These are phyloP conservation scores for Callorhinus ursinus DNA, from an alignment of 2,113 vertebrate genomes.

Conservation along the genomic window DNA sequence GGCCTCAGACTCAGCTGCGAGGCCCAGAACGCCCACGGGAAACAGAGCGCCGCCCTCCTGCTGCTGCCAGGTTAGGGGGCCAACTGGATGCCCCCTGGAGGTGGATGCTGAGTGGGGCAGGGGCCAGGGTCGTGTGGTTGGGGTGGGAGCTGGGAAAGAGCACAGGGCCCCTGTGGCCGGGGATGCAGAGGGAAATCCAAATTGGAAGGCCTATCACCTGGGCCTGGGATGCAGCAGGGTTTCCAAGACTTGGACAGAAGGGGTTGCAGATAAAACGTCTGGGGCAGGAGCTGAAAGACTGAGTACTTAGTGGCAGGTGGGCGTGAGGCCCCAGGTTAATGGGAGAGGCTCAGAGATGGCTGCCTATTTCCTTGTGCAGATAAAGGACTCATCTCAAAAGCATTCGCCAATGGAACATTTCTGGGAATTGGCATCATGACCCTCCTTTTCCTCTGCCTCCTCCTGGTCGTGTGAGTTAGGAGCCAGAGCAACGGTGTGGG, in stretches of 20 bases:
- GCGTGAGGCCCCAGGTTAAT: fast-evolving
- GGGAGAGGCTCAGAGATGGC: not conserved
- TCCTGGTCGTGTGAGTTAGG: constrained; percentile 57
- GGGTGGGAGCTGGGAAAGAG: not conserved
- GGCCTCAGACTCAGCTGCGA: constrained; percentile 51
- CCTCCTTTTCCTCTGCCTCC: constrained; percentile 31
- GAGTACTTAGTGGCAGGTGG: fast-evolving
- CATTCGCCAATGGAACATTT: not conserved
- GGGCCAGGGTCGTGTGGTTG: not conserved
- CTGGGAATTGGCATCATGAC: constrained; percentile 7
- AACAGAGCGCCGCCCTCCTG: not conserved
- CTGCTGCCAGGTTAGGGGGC: constrained; percentile 37
- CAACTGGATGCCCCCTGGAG: too few relatives aligned
- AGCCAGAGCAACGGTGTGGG: fast-evolving
- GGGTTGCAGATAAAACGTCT: not conserved
- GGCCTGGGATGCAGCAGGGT: not conserved
- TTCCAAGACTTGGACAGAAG: not conserved
- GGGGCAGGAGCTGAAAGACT: not conserved
- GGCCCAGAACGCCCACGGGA: not conserved
- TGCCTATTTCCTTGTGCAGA: not conserved
- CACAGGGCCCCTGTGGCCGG: not conserved
- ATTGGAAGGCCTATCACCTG: not conserved
- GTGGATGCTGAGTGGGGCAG: too few relatives aligned
- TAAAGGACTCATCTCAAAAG: fast-evolving
- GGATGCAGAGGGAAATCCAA: not conserved